These are phyloP conservation scores for Coracopsis vasa DNA, from an alignment of 2,113 vertebrate genomes.

Conservation along the genomic window DNA sequence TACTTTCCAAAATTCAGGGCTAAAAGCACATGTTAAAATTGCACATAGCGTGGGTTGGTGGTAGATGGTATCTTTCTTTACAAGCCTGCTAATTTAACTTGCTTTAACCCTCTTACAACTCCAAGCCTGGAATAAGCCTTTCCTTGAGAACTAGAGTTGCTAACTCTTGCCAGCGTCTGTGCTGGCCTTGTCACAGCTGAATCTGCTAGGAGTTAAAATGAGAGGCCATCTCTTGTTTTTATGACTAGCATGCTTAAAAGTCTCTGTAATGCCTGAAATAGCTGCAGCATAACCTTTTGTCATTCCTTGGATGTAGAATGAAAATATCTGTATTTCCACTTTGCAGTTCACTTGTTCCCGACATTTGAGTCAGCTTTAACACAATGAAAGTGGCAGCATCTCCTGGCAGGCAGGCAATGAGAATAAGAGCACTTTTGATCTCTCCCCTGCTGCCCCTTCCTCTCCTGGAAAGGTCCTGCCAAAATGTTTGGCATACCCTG, in stretches of 20 bases:
- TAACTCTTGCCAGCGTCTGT: not conserved
- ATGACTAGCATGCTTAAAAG: not conserved
- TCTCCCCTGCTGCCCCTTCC: not conserved
- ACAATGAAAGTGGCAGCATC: not conserved
- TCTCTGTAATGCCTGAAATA: not conserved
- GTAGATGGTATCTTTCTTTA: not conserved
- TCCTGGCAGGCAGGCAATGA: not conserved
- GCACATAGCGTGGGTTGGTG: not conserved
- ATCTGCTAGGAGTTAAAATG: not conserved
- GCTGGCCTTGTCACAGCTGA: not conserved
- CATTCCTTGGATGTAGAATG: not conserved
- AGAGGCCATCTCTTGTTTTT: not conserved
- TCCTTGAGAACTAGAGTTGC: not conserved
- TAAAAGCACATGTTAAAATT: not conserved
- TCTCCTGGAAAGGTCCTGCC: not conserved
- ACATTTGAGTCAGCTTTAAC: slow-evolving; percentile 16
- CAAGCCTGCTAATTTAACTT: not conserved
- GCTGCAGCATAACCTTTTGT: not conserved
- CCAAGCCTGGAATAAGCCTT: not conserved
- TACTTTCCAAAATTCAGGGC: not conserved
- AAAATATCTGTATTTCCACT: slow-evolving; percentile 7
- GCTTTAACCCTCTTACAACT: not conserved
- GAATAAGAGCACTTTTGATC: not conserved
- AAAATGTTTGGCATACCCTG: not conserved
- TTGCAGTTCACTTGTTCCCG: not conserved